Evolutionary conservation across 1,140 invertebrate genomes (phyloP).

Genomic region (Pachypeltis micranthus): DNA sequence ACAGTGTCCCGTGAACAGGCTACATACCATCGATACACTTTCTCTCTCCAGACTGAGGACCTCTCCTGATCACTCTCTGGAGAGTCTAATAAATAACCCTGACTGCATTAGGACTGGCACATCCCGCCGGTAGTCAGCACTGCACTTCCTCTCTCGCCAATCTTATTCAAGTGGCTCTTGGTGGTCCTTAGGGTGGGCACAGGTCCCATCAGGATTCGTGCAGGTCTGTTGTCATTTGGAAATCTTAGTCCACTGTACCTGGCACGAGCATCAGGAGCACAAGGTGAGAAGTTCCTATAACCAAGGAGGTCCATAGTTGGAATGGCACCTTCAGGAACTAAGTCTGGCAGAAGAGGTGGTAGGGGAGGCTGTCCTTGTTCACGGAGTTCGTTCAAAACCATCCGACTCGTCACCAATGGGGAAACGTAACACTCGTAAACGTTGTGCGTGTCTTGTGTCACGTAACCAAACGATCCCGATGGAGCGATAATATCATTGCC

Average conservation of each 20-base stretch:
- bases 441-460: conserved; percentile 1
- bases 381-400: not conserved
- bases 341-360: not conserved
- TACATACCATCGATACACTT: too few relatives aligned
- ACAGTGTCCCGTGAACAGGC: too few relatives aligned
- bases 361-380: not conserved
- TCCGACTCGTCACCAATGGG: not conserved
- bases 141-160: too few relatives aligned
- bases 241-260: not conserved
- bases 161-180: too few relatives aligned
- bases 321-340: not conserved
- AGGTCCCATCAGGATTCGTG: too few relatives aligned
- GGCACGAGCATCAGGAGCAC: not conserved
- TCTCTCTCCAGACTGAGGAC: too few relatives aligned
- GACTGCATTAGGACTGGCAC: too few relatives aligned
- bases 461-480: conserved; percentile 5
- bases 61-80: too few relatives aligned
- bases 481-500: not conserved
- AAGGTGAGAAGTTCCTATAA: not conserved
- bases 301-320: not conserved
- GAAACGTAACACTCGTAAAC: conserved; percentile 11
- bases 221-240: not conserved
- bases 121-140: too few relatives aligned
- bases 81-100: too few relatives aligned
- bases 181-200: too few relatives aligned